Base-by-base conservation (phyloP, 1,140 invertebrate species). In the Chironomus striatipennis region DNA sequence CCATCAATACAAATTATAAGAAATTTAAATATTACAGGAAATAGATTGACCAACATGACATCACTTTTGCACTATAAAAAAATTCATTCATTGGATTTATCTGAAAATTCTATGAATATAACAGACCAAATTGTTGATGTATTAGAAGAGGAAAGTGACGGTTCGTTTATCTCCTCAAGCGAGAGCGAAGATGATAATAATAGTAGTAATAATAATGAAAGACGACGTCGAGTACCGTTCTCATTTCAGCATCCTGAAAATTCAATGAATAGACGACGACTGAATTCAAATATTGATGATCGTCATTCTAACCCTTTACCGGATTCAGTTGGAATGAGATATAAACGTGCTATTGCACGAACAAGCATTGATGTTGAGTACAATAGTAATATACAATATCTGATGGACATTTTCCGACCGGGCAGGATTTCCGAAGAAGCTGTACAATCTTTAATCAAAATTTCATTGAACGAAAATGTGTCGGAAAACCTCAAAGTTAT, bases 321-420 rank as follows among this genome's bases (percentile, higher is more conserved):
- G 65, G 20, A 70, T 57, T 12, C 12, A 57, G n/a, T n/a, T 57
- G 47, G 47, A 57, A n/a, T 57, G 47, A 57, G 47, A 57, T n/a
- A 57, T 57, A n/a, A 57, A 57, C 47, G 47, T 57, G 47, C 47
- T 57, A 10, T 17, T 57, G 47, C 65, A 70, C 65, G 65, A 70
- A 70, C 18, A 10, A 70, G 18, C 18, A 70, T 70, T 70, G 20
- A 21, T 70, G 7, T 70, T 9, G 65, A 70, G 9, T 18, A 70
- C 18, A 70, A 70, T 70, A 70, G 65, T 21, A 21, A 18, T 20
- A 21, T 70, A 18, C 17, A 70, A 20, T 70, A 20, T 70, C 65
- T 70, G 65, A 70, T 70, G 65, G 65, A 70, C 18, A 70, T 21
- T 21, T 70, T 70, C 65, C 65, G 65, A 70, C 65, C 65, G n/a